Percentiles rank a stretch among this genome's conserved stretches.
phyloP scores from a whole-genome alignment of 1,140 invertebrate species.

The Kradibia gibbosae region DNA sequence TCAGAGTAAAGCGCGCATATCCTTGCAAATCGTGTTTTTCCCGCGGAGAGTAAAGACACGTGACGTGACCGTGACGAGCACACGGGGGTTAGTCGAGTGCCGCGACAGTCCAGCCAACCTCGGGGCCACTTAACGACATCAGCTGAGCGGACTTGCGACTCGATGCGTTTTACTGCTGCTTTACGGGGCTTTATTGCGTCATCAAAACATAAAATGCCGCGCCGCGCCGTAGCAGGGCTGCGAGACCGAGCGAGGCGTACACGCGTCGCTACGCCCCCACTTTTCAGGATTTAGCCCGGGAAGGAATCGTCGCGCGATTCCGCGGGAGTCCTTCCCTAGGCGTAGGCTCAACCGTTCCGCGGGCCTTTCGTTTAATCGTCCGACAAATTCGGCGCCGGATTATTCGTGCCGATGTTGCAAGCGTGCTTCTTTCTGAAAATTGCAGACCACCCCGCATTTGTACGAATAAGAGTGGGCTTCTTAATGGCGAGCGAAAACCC shows the following conservation, averaged over 20 bases:
- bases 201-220: conserved; percentile 73
- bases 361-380: not conserved
- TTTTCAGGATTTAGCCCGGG: conserved; percentile 52
- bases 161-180: conserved; percentile 73
- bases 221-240: not conserved
- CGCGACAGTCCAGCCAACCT: conserved; percentile 51
- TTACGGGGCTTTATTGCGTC: conserved; percentile 73
- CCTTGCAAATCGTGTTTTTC: conserved; percentile 41
- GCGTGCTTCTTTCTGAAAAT: too few species aligned
- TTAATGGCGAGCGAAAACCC: too few species aligned
- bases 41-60: conserved; percentile 36
- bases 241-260: conserved; percentile 55
- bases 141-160: conserved; percentile 71
- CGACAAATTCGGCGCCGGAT: too few species aligned
- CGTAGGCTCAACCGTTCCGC: not conserved
- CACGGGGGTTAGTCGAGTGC: conserved; percentile 34
- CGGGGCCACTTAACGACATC: conserved; percentile 66
- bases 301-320: conserved; percentile 53
- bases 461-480: too few species aligned
- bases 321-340: too few species aligned
- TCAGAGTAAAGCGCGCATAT: conserved; percentile 34
- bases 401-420: too few species aligned
- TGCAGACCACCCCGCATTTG: too few species aligned
- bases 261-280: conserved; percentile 60
- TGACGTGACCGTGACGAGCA: conserved; percentile 31